Conservation (phyloP, 2,888 invertebrate species). For the Cabera pusaria region DNA sequence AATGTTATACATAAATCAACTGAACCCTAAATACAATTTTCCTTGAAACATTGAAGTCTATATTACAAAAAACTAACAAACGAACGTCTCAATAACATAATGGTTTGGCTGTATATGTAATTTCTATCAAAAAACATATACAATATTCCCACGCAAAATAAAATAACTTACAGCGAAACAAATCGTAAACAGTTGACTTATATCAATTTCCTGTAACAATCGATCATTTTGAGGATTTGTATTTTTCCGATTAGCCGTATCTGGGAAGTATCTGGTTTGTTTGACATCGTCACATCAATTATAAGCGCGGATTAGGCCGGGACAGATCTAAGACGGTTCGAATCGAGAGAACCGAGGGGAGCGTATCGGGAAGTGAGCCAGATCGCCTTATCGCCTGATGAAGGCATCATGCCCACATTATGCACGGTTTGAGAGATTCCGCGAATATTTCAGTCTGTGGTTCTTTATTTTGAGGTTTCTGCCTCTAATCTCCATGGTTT, state of each 20-base stretch:
- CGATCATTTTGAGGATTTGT: conserved; percentile 78
- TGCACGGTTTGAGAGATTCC: conserved; percentile 35
- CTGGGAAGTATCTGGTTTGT: conserved; percentile 66
- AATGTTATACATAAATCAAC: no score
- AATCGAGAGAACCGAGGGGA: conserved; percentile 36
- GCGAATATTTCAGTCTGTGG: conserved; percentile 5
- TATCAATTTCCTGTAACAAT: conserved; percentile 52
- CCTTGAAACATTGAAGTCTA: no score
- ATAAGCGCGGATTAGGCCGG: conserved; percentile 76
- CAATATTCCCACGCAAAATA: neutral
- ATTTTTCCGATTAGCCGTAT: conserved; percentile 78
- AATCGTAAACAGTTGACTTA: conserved; percentile 28
- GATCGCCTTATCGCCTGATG: conserved; percentile 64
- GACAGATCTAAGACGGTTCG: conserved; percentile 80
- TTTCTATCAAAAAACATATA: no score
- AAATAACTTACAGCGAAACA: conserved; percentile 14
- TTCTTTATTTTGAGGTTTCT: neutral
- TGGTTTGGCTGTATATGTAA: no score
- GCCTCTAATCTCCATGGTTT: no score
- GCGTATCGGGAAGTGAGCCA: conserved; percentile 63
- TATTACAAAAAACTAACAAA: no score
- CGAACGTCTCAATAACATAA: no score
- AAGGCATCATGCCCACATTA: conserved; percentile 52
- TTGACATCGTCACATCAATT: conserved; percentile 82
- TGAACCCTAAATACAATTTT: no score